Evolutionary conservation across 2,113 vertebrate species (phyloP).

Genomic region (Elephas maximus): DNA sequence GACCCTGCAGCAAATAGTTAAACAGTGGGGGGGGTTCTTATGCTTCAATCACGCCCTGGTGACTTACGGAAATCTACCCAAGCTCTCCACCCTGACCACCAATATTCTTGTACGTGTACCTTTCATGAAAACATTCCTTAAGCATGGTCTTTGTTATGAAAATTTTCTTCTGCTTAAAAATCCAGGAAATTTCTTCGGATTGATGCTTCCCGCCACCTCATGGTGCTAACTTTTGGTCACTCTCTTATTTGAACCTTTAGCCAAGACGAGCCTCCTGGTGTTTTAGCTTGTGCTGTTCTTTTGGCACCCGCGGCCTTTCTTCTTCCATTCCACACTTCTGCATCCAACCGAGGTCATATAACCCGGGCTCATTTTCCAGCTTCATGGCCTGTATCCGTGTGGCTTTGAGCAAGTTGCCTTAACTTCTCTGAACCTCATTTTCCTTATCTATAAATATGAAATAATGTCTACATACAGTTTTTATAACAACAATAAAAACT

Average conservation of each 20-base stretch:
- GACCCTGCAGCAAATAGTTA: too few relatives aligned
- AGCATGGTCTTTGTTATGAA: constrained; percentile 6
- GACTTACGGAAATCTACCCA: background rate
- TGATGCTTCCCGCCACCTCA: background rate
- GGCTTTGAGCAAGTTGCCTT: background rate
- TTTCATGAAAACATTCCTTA: background rate
- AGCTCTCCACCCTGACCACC: background rate
- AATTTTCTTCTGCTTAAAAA: constrained; percentile 28
- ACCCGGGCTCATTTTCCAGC: background rate
- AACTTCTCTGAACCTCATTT: background rate
- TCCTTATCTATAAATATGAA: background rate
- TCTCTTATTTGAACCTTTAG: background rate
- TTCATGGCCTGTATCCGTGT: background rate
- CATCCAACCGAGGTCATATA: background rate
- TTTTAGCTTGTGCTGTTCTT: background rate
- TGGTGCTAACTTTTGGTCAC: background rate
- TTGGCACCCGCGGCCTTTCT: background rate
- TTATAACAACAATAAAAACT: background rate
- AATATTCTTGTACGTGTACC: background rate
- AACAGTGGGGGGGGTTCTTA: background rate
- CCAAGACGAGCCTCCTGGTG: background rate
- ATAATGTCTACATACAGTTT: background rate
- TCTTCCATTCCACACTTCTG: background rate
- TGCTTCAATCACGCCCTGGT: background rate
- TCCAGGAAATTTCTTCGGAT: background rate